Base-by-base conservation (phyloP, 2,888 invertebrate species). In the Scotopteryx bipunctaria region DNA sequence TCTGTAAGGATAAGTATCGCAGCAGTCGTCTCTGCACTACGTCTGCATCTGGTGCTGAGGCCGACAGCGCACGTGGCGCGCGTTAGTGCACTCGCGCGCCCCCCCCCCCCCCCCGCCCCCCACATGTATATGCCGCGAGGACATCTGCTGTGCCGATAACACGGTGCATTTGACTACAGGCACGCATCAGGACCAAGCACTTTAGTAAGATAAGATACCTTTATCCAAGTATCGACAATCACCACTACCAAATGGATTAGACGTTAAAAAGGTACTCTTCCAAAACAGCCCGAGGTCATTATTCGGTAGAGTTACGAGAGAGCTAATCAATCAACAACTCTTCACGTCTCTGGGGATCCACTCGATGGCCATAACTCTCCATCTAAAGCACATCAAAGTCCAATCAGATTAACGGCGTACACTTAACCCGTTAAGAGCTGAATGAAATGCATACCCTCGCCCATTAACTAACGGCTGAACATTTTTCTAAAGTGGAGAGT, bases 21-120 rank as follows among this genome's bases (percentile, higher is more conserved):
- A 27, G 8, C 16, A 36, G 3, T 3, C n/a, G 31, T 31, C 21
- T 9, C 19, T 37, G 37, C 45, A 15, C 23, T 8, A 38, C 11
- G 5, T 9, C 19, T 6, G n/a, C 37, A 4, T 9, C 11, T 16
- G 38, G 15, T 19, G 8, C 15, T 29, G 21, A n/a, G 37, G 25
- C 25, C 1, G 9, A 17, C 25, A 5, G 14, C 37, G 2, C 40
- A 47, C 32, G 6, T 27, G 47, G 27, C 40, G 27, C 5, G 19
- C 40, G 9, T 41, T 35, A 47, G 47, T 38, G 9, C 40, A 33
- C 47, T 40, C 47, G 47, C 21, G 47, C 41, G 40, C 40, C 25
- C 25, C 27, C 40, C 23, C 32, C 38, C 32, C n/a, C 32, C 17
- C 25, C 25, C 40, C 27, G 14, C 43, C 15, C 29, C n/a, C 3